Evolutionary conservation across 2,797 vertebrate species (phyloP), one percentile per base, ranked within the genome.

Genomic region (Cossypha niveicapilla): DNA sequence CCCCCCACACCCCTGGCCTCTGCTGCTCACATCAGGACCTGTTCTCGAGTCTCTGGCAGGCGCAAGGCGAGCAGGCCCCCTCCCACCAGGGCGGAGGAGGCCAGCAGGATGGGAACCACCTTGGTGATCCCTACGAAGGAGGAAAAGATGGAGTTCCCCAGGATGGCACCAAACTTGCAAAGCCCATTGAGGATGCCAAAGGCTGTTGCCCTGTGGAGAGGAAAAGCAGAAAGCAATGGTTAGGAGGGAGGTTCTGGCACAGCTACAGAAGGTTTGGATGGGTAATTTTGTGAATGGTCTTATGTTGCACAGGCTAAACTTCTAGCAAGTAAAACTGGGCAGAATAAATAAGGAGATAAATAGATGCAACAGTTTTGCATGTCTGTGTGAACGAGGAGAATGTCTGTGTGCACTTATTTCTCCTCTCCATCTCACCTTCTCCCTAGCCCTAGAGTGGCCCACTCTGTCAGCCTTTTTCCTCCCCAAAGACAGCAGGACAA

Each of bases 101-200:
- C 99, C 97, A 99, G 96, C 58, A 99, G 98, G 96, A 99, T 99
- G 93, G 99, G 99, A 88, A 99, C 92, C 87, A 99, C 98, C 96
- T 99, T 99, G 21, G 99, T 99, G 96, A 99, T 97, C 72, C 98
- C 98, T 27, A 99, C 98, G 16, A 99, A 99, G 74, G 99, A 99
- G 73, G 99, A 98, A 37, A 99, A 99, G 96, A 99, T 98, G 45
- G 98, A 99, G 94, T 98, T 99, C 96, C 98, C 99, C 51, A 99
- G 78, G 90, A 99, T 99, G 96, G 99, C 98, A 0, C 98, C 99
- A 60, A 99, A 97, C 97, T 99, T 99, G 91, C 98, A 99, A 76
- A 99, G 92, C 32, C 98, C 99, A 2, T 99, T 99, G 91, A 99
- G 98, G 96, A 99, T 98, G 21, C 99, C 99, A 23, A 99, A 99